Conservation (phyloP, 2,797 vertebrate species). For the Phrynocephalus vlangalii region DNA sequence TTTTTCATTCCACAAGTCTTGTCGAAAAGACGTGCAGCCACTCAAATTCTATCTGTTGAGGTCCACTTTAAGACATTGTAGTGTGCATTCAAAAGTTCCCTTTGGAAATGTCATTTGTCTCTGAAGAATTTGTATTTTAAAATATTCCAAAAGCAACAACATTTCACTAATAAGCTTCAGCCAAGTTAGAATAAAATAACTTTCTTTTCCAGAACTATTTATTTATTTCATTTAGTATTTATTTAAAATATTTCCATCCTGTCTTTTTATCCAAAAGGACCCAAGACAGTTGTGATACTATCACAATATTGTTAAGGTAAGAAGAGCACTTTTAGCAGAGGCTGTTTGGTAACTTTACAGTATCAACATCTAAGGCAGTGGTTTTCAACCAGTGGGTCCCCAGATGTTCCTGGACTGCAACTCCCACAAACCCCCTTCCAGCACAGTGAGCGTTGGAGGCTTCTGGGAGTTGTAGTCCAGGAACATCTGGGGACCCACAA, state of each 20-base stretch:
- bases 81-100: constrained; percentile 11
- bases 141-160: neutral
- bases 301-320: neutral
- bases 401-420: too few species aligned
- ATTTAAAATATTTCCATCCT: too few species aligned
- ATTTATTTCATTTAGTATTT: too few species aligned
- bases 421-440: too few species aligned
- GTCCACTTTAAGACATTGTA: neutral
- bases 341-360: neutral
- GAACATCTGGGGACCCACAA: too few species aligned
- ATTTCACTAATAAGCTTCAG: neutral
- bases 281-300: constrained; percentile 7
- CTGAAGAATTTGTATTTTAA: neutral
- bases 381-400: too few species aligned
- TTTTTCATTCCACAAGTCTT: constrained; percentile 1
- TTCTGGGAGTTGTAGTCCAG: too few species aligned
- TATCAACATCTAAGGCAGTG: neutral
- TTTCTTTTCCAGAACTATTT: constrained; percentile 19
- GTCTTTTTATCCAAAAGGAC: too few species aligned
- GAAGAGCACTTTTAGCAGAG: fast-evolving
- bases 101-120: neutral
- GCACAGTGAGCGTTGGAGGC: too few species aligned
- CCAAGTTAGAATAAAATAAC: neutral
- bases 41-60: constrained; percentile 3
- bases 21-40: neutral